phyloP scores from a whole-genome alignment of 1,140 invertebrate genomes.

The Wiebesia pumilae region DNA sequence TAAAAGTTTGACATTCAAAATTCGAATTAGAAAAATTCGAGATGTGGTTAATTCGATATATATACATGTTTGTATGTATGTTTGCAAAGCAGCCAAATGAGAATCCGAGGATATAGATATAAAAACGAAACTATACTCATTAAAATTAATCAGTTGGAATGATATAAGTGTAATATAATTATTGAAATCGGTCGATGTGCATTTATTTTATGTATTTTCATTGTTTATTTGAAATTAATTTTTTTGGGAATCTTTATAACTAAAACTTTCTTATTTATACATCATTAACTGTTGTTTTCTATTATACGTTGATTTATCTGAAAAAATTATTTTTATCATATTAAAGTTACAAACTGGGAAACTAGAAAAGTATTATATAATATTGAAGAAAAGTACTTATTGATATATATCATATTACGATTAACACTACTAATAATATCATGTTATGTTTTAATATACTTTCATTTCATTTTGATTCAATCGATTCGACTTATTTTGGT shows the following conservation, averaged over 20 bases:
- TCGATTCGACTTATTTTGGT: too few relatives aligned
- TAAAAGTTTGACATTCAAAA: not conserved
- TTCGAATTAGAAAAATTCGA: not conserved
- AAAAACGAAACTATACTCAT: slow-evolving; percentile 31
- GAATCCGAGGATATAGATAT: not conserved
- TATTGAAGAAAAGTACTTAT: not conserved
- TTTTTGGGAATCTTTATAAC: slow-evolving; percentile 7
- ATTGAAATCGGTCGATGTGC: slow-evolving; percentile 22
- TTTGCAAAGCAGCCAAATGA: not conserved
- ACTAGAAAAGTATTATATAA: too few relatives aligned
- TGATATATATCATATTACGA: too few relatives aligned
- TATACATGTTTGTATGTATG: not conserved
- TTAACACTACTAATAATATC: too few relatives aligned
- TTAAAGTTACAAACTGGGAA: too few relatives aligned
- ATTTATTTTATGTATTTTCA: not conserved
- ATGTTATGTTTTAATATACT: too few relatives aligned
- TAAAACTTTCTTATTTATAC: not conserved
- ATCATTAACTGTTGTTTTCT: not conserved
- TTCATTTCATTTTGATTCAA: too few relatives aligned
- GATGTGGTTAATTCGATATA: not conserved
- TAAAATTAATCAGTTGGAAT: not conserved
- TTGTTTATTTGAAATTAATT: not conserved
- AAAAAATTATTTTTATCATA: not conserved
- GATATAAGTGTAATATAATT: not conserved
- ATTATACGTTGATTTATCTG: not conserved